Base-by-base conservation (phyloP, 2,797 vertebrate genomes). In the Lutjanus argentimaculatus region DNA sequence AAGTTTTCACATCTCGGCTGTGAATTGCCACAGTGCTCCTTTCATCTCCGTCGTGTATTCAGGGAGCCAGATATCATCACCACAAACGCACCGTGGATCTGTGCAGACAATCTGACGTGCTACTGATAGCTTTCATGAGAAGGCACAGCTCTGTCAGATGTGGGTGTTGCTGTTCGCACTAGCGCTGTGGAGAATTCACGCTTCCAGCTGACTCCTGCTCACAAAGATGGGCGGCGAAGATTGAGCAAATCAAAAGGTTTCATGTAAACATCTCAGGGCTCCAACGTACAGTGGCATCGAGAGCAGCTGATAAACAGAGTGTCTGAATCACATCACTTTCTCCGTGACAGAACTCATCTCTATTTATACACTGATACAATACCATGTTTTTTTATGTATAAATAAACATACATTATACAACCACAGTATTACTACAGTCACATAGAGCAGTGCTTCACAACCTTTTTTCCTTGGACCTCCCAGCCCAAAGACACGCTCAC, bases 141-240 rank as follows among this genome's bases (percentile, higher is more conserved):
- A 58, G 68, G 43, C 19, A 3, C 66, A 2, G 56, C 56, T 19
- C 56, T 21, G 68, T 49, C 52, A 72, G 68, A 43, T 16, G 6
- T 58, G 76, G 40, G 58, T 70, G 85, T 63, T 67, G 75, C 62
- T 66, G 66, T 70, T 84, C 64, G 46, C 63, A 21, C 40, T 14
- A 42, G 49, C 11, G 3, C 58, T 49, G 42, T 22, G 21, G 58
- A 82, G 52, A 64, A 36, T 52, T 72, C 68, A 48, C 4, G 7
- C 80, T 74, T 80, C 72, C 25, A 63, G 53, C 73, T 46, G 79
- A 82, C 40, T 82, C 52, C 58, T 65, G 67, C 64, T 75, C 56
- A 48, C 67, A 62, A 62, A 62, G 73, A 62, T 56, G 30, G 59
- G 68, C 21, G 58, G 77, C 52, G 22, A 63, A 70, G 58, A 70